These are phyloP conservation scores for Epirrhoe tristata DNA, from an alignment of 2,888 invertebrate species.

Conservation along the genomic window DNA sequence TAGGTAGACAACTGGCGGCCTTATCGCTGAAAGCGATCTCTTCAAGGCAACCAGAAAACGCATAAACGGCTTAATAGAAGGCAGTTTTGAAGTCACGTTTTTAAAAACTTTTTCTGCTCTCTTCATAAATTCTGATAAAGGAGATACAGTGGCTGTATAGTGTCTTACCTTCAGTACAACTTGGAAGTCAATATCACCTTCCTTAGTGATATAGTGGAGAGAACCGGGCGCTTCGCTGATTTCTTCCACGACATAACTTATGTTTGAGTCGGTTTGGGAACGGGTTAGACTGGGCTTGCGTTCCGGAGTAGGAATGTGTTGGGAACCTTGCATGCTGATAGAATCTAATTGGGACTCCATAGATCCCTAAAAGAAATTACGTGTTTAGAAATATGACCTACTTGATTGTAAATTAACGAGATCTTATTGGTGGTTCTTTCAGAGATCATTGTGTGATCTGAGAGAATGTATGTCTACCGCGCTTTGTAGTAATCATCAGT, in stretches of 20 bases:
- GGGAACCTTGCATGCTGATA: slow-evolving; percentile 87
- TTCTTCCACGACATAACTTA: slow-evolving; percentile 94
- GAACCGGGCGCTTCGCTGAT: slow-evolving; percentile 95
- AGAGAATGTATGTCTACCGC: no score
- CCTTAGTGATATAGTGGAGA: slow-evolving; percentile 95
- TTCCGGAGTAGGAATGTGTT: slow-evolving; percentile 86
- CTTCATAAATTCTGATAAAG: background rate
- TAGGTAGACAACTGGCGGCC: no score
- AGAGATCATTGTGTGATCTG: no score
- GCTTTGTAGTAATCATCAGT: no score
- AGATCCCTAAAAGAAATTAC: slow-evolving; percentile 88
- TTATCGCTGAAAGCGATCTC: no score
- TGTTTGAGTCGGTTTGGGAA: slow-evolving; percentile 96
- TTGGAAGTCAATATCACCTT: slow-evolving; percentile 97
- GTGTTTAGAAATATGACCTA: background rate
- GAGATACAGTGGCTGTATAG: background rate
- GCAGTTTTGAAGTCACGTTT: no score
- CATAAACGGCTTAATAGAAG: no score
- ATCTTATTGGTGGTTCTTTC: no score
- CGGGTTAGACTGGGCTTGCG: slow-evolving; percentile 91
- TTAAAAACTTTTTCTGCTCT: background rate
- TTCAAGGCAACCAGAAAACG: no score
- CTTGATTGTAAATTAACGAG: background rate
- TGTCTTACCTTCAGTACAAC: slow-evolving; percentile 91
- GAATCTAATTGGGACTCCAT: slow-evolving; percentile 94